Conservation (phyloP, 2,888 invertebrate genomes). For the Drosophila anomalata region DNA sequence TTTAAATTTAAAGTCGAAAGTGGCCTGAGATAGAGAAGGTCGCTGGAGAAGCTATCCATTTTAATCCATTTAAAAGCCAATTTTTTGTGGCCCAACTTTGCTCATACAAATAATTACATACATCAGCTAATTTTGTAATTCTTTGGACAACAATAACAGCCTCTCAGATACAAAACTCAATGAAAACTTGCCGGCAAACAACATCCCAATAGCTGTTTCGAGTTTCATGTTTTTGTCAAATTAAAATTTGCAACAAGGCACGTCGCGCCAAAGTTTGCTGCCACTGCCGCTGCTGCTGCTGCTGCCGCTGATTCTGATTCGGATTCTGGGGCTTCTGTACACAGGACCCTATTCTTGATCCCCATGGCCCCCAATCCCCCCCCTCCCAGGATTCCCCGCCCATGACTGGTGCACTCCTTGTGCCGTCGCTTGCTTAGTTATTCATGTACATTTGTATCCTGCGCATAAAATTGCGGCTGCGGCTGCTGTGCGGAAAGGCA, state of each 20-base stretch:
- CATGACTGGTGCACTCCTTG: slow-evolving; percentile 16
- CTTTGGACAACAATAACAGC: background rate
- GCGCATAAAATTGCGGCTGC: slow-evolving; percentile 79
- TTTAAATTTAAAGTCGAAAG: no score
- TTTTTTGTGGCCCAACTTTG: background rate
- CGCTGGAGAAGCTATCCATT: background rate
- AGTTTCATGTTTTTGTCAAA: slow-evolving; percentile 76
- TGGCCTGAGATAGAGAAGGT: background rate
- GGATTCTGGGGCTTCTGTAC: slow-evolving; percentile 14
- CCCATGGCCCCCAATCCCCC: slow-evolving; percentile 13
- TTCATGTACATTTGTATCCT: slow-evolving; percentile 79
- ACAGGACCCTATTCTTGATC: slow-evolving; percentile 12
- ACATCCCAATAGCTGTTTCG: slow-evolving; percentile 76
- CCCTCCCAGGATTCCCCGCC: background rate
- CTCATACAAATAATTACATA: slow-evolving; percentile 4
- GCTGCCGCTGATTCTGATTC: slow-evolving; percentile 9
- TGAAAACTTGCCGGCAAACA: slow-evolving; percentile 46
- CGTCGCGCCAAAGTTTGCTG: slow-evolving; percentile 72
- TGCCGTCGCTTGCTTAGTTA: slow-evolving; percentile 63
- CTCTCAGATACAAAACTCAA: slow-evolving; percentile 9
- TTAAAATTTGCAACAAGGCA: slow-evolving; percentile 78
- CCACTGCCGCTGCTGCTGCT: slow-evolving; percentile 56
- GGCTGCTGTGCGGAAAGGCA: slow-evolving; percentile 79
- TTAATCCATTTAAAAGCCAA: background rate
- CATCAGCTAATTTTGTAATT: slow-evolving; percentile 29